Conservation (phyloP, 2,888 invertebrate genomes). For the Agrypnus murinus region DNA sequence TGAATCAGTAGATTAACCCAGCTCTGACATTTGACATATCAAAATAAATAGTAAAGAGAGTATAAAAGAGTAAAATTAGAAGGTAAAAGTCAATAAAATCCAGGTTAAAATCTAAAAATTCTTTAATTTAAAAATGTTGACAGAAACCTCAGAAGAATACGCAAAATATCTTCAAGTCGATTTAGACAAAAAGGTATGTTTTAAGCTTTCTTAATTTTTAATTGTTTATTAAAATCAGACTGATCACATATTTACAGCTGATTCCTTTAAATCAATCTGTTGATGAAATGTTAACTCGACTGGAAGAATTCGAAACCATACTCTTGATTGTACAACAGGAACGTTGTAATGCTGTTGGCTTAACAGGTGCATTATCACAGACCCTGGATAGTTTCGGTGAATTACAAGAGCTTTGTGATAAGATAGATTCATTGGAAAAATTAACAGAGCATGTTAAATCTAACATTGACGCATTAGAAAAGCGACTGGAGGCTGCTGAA, state of each 20-base stretch:
- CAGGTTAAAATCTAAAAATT: no score
- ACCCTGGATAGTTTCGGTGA: conserved; percentile 73
- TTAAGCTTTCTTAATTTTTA: conserved; percentile 10
- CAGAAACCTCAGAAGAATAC: conserved; percentile 83
- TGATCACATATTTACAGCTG: conserved; percentile 53
- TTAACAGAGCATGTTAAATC: conserved; percentile 75
- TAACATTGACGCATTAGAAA: conserved; percentile 74
- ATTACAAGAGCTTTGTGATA: conserved; percentile 73
- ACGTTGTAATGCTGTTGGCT: conserved; percentile 72
- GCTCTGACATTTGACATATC: no score
- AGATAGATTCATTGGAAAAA: conserved; percentile 74
- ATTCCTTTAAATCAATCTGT: conserved; percentile 76
- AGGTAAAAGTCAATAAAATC: no score
- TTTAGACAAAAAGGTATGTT: conserved; percentile 78
- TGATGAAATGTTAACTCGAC: conserved; percentile 79
- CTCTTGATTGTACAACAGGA: conserved; percentile 73
- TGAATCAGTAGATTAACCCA: no score
- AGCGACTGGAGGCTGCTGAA: conserved; percentile 77
- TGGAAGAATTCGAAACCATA: conserved; percentile 79
- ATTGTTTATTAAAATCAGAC: conserved; percentile 7
- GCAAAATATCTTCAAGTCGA: conserved; percentile 95
- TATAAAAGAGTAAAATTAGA: no score
- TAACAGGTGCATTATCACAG: conserved; percentile 71
- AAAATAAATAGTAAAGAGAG: no score
- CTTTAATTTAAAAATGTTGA: neutral